phyloP scores from a whole-genome alignment of 2,888 invertebrate species.

The Hirudinaria manillensis region DNA sequence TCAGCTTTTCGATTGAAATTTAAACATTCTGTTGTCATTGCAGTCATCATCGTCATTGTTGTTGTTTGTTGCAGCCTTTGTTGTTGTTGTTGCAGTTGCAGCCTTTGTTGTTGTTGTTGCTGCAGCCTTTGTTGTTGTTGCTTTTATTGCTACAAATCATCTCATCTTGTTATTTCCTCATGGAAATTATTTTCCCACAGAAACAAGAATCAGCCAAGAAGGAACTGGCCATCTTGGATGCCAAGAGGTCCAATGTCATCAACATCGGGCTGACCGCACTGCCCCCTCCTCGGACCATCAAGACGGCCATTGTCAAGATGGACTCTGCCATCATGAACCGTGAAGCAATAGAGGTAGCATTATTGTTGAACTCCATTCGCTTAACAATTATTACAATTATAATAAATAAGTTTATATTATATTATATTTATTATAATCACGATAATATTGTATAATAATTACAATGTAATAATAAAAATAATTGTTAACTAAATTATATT shows the following conservation, averaged over 20 bases:
- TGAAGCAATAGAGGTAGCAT: slow-evolving; percentile 87
- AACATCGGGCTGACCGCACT: slow-evolving; percentile 98
- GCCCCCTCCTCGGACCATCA: slow-evolving; percentile 92
- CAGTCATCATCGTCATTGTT: not conserved
- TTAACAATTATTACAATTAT: not conserved
- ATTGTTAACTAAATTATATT: not conserved
- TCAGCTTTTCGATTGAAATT: not conserved
- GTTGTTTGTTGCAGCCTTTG: not conserved
- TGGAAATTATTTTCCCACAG: slow-evolving; percentile 26
- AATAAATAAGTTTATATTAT: not conserved
- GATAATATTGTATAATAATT: not conserved
- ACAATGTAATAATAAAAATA: not conserved
- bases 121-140: not conserved
- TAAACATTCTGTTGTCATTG: not conserved
- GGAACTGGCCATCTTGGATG: slow-evolving; percentile 86
- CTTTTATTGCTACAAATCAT: not conserved
- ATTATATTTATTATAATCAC: not conserved
- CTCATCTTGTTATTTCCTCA: not conserved
- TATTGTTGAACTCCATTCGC: too few species aligned
- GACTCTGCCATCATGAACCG: slow-evolving; percentile 94
- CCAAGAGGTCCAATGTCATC: slow-evolving; percentile 95
- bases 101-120: not conserved
- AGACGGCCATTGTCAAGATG: slow-evolving; percentile 95
- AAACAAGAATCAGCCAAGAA: slow-evolving; percentile 61
- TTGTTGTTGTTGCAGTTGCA: not conserved